Conservation (phyloP, 2,113 vertebrate genomes). For the Macquaria ambigua region DNA sequence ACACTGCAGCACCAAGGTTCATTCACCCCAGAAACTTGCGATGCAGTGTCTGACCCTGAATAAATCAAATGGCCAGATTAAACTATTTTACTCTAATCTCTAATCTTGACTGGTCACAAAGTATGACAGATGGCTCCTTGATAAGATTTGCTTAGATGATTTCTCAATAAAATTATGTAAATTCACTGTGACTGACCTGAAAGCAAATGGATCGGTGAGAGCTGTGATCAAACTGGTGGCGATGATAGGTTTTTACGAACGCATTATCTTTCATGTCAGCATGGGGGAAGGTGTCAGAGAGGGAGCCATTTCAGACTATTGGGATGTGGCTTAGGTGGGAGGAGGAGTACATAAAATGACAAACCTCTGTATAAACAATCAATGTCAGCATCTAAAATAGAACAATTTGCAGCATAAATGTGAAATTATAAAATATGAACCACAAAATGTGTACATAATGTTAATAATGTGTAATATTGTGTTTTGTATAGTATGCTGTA, state of each 20-base stretch:
- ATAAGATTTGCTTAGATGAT: slow-evolving; percentile 54
- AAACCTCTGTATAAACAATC: slow-evolving; percentile 29
- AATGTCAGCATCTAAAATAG: slow-evolving; percentile 9
- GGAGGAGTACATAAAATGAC: slow-evolving; percentile 2
- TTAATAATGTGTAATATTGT: slow-evolving; percentile 35
- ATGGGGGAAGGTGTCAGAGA: slow-evolving; percentile 15
- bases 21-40: neutral
- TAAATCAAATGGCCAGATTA: slow-evolving; percentile 34
- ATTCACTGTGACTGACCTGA: slow-evolving; percentile 51
- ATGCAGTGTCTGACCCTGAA: slow-evolving; percentile 11
- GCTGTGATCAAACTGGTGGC: slow-evolving; percentile 50
- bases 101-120: slow-evolving; percentile 41
- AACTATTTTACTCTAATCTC: slow-evolving; percentile 45
- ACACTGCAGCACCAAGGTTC: neutral
- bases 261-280: slow-evolving; percentile 36
- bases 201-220: slow-evolving; percentile 48
- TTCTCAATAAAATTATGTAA: slow-evolving; percentile 51
- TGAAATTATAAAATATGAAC: neutral
- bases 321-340: neutral
- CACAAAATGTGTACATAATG: slow-evolving; percentile 64
- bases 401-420: slow-evolving; percentile 33
- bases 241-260: slow-evolving; percentile 19
- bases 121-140: slow-evolving; percentile 62
- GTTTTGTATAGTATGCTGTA: slow-evolving; percentile 63
- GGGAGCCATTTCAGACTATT: slow-evolving; percentile 29